phyloP scores from a whole-genome alignment of 2,113 vertebrate species.

The Cettia cetti region DNA sequence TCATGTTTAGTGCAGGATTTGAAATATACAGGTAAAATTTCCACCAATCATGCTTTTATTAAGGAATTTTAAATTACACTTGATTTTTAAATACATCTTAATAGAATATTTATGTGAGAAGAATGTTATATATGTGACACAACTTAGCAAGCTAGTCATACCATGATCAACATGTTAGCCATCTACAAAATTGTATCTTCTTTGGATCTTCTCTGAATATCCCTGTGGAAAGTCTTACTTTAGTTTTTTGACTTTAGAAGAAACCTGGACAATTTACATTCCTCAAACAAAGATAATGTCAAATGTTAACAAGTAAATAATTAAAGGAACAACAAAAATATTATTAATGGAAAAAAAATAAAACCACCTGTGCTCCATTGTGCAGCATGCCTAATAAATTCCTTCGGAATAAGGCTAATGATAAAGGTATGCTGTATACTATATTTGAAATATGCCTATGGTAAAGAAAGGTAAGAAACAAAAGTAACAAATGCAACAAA shows the following conservation, averaged over 20 bases:
- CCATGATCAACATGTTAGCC: neutral
- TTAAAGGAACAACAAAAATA: neutral
- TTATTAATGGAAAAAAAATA: neutral
- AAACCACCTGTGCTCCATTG: neutral
- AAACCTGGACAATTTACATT: neutral
- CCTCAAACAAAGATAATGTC: neutral
- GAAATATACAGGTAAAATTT: neutral
- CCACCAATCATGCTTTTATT: neutral
- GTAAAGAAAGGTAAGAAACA: neutral
- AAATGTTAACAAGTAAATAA: neutral
- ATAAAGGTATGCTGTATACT: neutral
- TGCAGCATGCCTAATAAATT: neutral
- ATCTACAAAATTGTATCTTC: neutral
- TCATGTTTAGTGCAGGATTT: neutral
- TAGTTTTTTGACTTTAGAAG: neutral
- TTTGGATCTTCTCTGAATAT: neutral
- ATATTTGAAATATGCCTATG: neutral
- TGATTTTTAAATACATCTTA: neutral
- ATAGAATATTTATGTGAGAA: neutral
- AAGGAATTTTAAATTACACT: neutral
- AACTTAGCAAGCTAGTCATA: neutral
- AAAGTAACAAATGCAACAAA: neutral
- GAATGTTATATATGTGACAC: neutral
- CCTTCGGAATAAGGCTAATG: neutral
- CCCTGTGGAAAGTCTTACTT: neutral